Conservation (phyloP, 1,140 invertebrate genomes). For the Helicoverpa zea region DNA sequence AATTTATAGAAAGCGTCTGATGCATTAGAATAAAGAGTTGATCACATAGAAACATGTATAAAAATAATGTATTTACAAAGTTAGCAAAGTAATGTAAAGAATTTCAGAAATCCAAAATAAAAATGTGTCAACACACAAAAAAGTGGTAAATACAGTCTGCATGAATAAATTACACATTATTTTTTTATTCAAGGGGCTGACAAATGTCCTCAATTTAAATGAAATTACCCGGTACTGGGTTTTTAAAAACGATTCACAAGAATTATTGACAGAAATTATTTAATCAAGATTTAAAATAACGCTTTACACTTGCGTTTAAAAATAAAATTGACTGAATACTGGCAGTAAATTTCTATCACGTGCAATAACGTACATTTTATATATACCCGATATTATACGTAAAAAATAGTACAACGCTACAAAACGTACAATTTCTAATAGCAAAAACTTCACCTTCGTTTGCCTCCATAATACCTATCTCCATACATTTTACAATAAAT, state of each 20-base stretch:
- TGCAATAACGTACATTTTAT: not conserved
- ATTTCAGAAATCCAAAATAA: too few relatives aligned
- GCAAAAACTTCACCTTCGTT: constrained; percentile 20
- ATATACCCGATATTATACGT: not conserved
- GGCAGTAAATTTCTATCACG: constrained; percentile 30
- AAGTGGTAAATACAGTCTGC: too few relatives aligned
- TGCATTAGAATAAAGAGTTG: constrained; percentile 5
- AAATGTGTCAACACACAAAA: not conserved
- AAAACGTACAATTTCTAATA: not conserved
- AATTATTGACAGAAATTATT: not conserved
- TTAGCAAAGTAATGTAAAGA: too few relatives aligned
- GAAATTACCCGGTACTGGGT: not conserved
- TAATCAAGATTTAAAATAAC: not conserved
- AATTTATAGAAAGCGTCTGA: constrained; percentile 33
- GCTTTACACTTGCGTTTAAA: not conserved
- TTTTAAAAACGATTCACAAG: not conserved
- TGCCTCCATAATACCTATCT: not conserved
- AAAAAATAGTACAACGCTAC: constrained; percentile 12
- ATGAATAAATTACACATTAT: too few relatives aligned
- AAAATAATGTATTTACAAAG: not conserved
- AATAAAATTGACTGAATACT: constrained; percentile 11
- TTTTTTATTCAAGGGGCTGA: too few relatives aligned
- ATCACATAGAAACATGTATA: not conserved
- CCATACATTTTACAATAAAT: constrained; percentile 9
- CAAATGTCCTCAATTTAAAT: too few relatives aligned